A percentile compares a stretch with the other conserved stretches of the same genome.
Conservation (phyloP, 2,888 invertebrate species). For the Lasius platythorax region DNA sequence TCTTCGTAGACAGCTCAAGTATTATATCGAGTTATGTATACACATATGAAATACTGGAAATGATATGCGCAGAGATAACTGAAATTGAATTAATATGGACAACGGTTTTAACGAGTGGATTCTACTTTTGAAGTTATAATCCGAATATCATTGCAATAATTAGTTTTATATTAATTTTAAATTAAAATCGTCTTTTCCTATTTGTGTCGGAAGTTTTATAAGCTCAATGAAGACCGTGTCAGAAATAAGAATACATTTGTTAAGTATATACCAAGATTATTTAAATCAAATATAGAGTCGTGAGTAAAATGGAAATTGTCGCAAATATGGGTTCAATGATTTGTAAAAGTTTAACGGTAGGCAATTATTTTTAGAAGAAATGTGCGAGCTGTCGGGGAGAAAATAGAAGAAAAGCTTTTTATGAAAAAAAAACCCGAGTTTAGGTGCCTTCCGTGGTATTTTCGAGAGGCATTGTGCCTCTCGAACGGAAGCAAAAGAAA, state of each 20-base stretch:
- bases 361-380: conserved; percentile 19
- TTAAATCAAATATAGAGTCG: not conserved
- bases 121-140: not conserved
- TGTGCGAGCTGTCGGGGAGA: not conserved
- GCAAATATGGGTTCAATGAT: conserved; percentile 4
- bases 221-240: not conserved
- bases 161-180: not conserved
- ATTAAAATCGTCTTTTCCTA: not conserved
- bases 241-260: not conserved
- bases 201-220: not conserved
- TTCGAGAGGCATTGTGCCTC: conserved; percentile 7
- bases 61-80: not conserved
- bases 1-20: not conserved
- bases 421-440: conserved; percentile 12
- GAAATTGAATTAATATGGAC: conserved; percentile 4
- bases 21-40: not conserved
- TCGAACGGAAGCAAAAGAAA: conserved; percentile 19
- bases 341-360: not conserved
- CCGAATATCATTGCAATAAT: not conserved
- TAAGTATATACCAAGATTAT: not conserved
- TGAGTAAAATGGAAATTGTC: not conserved
- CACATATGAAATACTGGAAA: not conserved
- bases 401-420: not conserved
- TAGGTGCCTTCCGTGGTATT: conserved; percentile 3
- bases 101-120: not conserved